These are phyloP conservation scores for Bagarius yarrelli DNA, from an alignment of 2,113 vertebrate species.

Conservation along the genomic window DNA sequence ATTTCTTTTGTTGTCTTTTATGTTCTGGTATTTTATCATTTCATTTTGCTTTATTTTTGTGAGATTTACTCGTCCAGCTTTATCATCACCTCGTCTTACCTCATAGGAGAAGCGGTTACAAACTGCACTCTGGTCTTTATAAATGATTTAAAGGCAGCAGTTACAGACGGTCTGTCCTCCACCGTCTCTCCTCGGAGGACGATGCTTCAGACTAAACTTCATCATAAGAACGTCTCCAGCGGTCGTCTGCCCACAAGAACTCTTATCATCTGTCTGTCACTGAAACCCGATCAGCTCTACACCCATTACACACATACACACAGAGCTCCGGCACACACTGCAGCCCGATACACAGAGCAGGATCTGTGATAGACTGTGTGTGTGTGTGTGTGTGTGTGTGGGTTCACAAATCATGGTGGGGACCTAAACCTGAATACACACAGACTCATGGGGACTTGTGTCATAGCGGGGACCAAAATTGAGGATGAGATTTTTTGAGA, in stretches of 20 bases:
- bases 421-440: no score
- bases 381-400: background rate
- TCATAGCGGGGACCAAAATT: no score
- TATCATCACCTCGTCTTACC: no score
- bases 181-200: background rate
- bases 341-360: background rate
- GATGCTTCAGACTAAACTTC: background rate
- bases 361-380: background rate
- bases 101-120: no score
- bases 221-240: slow-evolving; percentile 2
- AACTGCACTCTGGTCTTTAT: background rate
- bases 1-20: no score
- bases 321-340: background rate
- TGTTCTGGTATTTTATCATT: no score
- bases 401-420: no score
- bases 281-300: background rate
- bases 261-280: background rate
- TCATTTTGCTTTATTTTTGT: no score
- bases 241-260: background rate
- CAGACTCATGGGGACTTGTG: no score
- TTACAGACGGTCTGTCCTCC: background rate
- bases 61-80: no score
- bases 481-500: no score
- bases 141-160: background rate
- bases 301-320: background rate